phyloP scores from a whole-genome alignment of 2,888 invertebrate species.

The Platerodrilus igneus region DNA sequence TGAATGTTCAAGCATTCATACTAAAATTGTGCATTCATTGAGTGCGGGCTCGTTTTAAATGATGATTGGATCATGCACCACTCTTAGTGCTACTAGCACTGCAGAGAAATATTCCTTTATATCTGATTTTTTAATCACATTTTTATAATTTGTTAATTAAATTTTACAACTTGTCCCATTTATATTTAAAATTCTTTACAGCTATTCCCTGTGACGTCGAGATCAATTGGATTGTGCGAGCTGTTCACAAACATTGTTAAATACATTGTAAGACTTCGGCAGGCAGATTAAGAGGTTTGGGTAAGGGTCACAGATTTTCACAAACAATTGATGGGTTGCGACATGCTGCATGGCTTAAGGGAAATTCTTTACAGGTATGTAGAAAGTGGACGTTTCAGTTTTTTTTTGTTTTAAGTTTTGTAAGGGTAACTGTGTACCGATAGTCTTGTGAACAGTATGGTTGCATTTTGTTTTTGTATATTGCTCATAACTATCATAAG shows the following conservation, averaged over 20 bases:
- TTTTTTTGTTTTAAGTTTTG: too few relatives aligned
- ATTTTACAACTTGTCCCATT: neutral
- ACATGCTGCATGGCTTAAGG: constrained; percentile 89
- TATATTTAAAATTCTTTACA: constrained; percentile 44
- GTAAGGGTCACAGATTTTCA: constrained; percentile 89
- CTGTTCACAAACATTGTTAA: constrained; percentile 98
- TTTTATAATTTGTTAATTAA: neutral
- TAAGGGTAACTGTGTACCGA: too few relatives aligned
- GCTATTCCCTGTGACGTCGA: constrained; percentile 94
- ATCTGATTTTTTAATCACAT: constrained; percentile 24
- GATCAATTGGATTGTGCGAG: constrained; percentile 95
- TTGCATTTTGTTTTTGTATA: too few relatives aligned
- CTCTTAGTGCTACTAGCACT: constrained; percentile 4
- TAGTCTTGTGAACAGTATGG: too few relatives aligned
- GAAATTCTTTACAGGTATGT: constrained; percentile 89
- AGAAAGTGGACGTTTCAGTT: too few relatives aligned
- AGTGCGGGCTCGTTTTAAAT: too few relatives aligned
- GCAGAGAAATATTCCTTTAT: constrained; percentile 28
- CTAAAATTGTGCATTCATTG: too few relatives aligned
- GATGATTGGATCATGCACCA: constrained; percentile 12
- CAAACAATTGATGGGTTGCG: constrained; percentile 98
- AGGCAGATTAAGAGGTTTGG: constrained; percentile 91
- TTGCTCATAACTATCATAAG: too few relatives aligned
- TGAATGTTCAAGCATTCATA: too few relatives aligned
- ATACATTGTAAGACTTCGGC: constrained; percentile 96